Evolutionary conservation across 2,888 invertebrate species (phyloP), one percentile per base, ranked within the genome.

Genomic region (Sepiola atlantica): DNA sequence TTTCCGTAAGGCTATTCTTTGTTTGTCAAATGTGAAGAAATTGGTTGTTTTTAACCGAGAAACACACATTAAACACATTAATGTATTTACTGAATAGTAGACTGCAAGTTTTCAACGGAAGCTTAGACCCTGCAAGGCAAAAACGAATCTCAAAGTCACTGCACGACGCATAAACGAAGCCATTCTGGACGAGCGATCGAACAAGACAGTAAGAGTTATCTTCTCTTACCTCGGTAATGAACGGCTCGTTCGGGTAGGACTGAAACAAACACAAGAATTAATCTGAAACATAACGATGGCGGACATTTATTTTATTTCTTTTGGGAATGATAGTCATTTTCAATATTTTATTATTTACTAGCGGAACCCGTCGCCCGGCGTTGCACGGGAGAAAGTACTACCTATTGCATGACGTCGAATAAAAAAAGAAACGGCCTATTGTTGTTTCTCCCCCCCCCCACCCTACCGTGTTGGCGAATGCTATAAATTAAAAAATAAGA

Each of bases 251-350:
- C 77, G n/a, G 28, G 10, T 14, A n/a, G n/a, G 3, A 12, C 77
- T 77, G 77, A 77, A 77, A 77, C 10, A 77, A 77, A 77, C n/a
- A 77, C n/a, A 77, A 77, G 77, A 77, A 77, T 77, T 77, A 77
- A n/a, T 77, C 77, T 77, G n/a, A 77, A 77, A 77, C 10, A 77
- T n/a, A 28, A 0, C 28, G 21, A 61, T 21, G 28, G 16, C 12
- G 10, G 10, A 77, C n/a, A 77, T 77, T 77, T n/a, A 77, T 20
- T 77, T n/a, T 77, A 28, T n/a, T 77, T 77, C 10, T 3, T n/a
- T 61, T 77, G 28, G 28, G n/a, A 45, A 77, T 77, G 12, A n/a
- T 77, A 6, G 10, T 77, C n/a, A n/a, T n/a, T 77, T 77, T 77
- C n/a, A 45, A 45, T 8, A 45, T 45, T 45, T 4, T 45, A 45